Conservation (phyloP, 2,797 vertebrate species). For the Acanthis flammea region DNA sequence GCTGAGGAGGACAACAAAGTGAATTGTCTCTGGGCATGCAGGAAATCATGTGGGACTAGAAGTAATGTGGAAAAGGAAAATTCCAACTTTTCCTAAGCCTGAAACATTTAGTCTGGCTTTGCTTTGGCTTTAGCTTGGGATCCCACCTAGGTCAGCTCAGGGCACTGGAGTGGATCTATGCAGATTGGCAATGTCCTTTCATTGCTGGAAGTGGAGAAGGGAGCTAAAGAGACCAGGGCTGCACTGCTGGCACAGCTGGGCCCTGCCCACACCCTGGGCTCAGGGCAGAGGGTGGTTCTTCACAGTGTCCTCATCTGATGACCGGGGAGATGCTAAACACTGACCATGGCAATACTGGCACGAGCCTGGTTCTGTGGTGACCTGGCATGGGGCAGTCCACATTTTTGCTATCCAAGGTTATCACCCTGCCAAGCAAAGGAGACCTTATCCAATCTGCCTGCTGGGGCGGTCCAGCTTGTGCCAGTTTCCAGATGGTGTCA, state of each 20-base stretch:
- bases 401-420: background rate
- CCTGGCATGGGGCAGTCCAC: background rate
- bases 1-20: background rate
- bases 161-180: background rate
- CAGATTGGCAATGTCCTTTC: background rate
- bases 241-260: fast-evolving
- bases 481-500: background rate
- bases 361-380: fast-evolving
- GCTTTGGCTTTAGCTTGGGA: background rate
- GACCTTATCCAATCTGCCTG: background rate
- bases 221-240: background rate
- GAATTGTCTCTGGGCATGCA: background rate
- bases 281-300: background rate
- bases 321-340: background rate
- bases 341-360: background rate
- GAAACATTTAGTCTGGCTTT: background rate
- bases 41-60: background rate
- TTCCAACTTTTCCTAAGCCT: background rate
- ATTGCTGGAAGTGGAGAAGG: background rate
- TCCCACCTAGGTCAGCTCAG: background rate
- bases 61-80: background rate
- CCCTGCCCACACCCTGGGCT: background rate
- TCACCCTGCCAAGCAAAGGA: background rate
- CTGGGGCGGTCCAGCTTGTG: background rate
- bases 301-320: fast-evolving